These are phyloP conservation scores for Diceros bicornis DNA, from an alignment of 2,797 vertebrate species.

Conservation along the genomic window DNA sequence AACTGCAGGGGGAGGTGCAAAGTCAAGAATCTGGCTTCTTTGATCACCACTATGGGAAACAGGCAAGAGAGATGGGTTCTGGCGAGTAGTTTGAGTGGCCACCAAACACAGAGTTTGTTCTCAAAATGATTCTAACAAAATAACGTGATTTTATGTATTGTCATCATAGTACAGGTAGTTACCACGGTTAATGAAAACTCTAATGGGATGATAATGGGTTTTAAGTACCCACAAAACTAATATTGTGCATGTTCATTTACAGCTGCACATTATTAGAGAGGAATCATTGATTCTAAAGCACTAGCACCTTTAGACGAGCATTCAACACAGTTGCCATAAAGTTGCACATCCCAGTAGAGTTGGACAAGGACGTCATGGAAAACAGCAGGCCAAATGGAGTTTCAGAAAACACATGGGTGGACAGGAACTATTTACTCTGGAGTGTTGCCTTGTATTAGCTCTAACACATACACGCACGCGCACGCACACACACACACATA, in stretches of 20 bases:
- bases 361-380: not conserved
- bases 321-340: not conserved
- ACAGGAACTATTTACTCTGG: not conserved
- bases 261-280: not conserved
- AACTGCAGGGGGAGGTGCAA: not conserved
- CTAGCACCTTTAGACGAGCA: not conserved
- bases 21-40: not conserved
- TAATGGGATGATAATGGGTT: not conserved
- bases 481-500: not conserved
- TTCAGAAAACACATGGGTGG: not conserved
- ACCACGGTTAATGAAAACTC: not conserved
- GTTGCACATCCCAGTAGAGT: not conserved
- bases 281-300: not conserved
- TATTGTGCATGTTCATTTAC: not conserved
- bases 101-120: not conserved
- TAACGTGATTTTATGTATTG: not conserved
- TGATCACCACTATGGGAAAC: not conserved
- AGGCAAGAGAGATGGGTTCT: not conserved
- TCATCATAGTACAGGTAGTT: not conserved
- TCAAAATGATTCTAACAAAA: conserved; percentile 37
- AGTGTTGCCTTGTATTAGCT: not conserved
- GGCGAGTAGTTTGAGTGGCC: not conserved
- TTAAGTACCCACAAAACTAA: not conserved
- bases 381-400: not conserved
- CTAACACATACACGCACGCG: not conserved